These are phyloP conservation scores for Anorthoa munda DNA, from an alignment of 2,888 invertebrate species.

Conservation along the genomic window DNA sequence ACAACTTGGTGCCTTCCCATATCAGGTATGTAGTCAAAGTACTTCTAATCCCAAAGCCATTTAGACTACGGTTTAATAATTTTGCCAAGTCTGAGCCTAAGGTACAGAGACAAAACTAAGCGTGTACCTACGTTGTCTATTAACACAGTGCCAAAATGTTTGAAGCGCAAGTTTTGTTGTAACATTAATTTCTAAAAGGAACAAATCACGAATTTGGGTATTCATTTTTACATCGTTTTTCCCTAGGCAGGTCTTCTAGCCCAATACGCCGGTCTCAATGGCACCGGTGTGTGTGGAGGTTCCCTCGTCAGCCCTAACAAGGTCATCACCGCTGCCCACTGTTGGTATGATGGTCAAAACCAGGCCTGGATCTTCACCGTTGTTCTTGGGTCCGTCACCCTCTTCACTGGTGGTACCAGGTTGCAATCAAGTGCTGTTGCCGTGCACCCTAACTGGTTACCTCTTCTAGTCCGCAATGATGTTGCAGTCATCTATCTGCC, in stretches of 20 bases:
- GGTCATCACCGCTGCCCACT: conserved; percentile 77
- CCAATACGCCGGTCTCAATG: conserved; percentile 48
- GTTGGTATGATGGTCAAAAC: conserved; percentile 77
- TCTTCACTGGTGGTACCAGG: conserved; percentile 77
- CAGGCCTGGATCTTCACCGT: conserved; percentile 75
- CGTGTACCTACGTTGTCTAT: too few species aligned
- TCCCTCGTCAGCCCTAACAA: conserved; percentile 68
- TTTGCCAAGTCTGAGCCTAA: too few species aligned
- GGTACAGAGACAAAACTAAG: too few species aligned
- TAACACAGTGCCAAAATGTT: too few species aligned
- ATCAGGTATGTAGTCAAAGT: conserved; percentile 34
- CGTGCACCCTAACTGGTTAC: conserved; percentile 74
- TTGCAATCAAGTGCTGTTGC: conserved; percentile 69
- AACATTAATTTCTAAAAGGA: not conserved
- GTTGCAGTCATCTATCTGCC: conserved; percentile 75
- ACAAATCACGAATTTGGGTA: not conserved
- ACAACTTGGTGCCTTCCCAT: conserved; percentile 58
- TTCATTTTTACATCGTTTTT: not conserved
- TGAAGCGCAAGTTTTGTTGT: too few species aligned
- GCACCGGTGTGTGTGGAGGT: conserved; percentile 75
- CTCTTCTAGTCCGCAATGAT: conserved; percentile 73
- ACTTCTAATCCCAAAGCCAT: not conserved
- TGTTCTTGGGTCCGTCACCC: conserved; percentile 74
- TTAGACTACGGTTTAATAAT: too few species aligned
- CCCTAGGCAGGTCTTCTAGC: conserved; percentile 72